phyloP scores from a whole-genome alignment of 2,888 invertebrate genomes.

The Micoletzkya japonica region DNA sequence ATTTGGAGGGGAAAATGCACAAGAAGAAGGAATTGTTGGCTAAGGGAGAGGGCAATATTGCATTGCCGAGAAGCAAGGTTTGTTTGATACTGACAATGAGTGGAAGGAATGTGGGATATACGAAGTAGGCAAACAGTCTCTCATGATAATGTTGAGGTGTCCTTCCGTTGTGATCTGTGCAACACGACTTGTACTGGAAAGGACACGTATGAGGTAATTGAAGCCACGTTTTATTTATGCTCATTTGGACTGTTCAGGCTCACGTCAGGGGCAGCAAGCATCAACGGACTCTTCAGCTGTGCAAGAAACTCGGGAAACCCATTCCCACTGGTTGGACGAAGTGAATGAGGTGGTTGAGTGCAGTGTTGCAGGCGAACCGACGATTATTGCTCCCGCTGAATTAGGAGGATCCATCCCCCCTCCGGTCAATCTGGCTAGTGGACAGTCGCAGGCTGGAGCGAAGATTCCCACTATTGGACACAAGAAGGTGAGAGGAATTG shows the following conservation, averaged over 20 bases:
- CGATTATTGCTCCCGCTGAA: slow-evolving; percentile 72
- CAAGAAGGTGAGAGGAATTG: slow-evolving; percentile 10
- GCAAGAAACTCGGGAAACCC: slow-evolving; percentile 81
- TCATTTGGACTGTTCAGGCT: slow-evolving; percentile 30
- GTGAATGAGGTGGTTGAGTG: too few relatives aligned
- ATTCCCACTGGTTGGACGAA: too few relatives aligned
- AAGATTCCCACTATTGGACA: slow-evolving; percentile 20
- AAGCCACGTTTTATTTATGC: slow-evolving; percentile 68
- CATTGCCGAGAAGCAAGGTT: slow-evolving; percentile 34
- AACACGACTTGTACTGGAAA: slow-evolving; percentile 97
- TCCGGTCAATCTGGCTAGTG: slow-evolving; percentile 2
- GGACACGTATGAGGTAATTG: slow-evolving; percentile 82
- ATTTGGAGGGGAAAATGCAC: slow-evolving; percentile 96
- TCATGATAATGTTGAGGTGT: slow-evolving; percentile 66
- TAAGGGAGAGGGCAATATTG: slow-evolving; percentile 71
- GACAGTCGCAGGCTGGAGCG: slow-evolving; percentile 30
- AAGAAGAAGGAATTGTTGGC: slow-evolving; percentile 89
- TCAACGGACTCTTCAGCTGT: slow-evolving; percentile 91
- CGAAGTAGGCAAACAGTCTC: not conserved
- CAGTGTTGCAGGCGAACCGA: slow-evolving; percentile 74
- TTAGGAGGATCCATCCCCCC: slow-evolving; percentile 30
- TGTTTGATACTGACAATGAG: not conserved
- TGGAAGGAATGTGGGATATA: not conserved
- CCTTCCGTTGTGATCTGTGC: slow-evolving; percentile 91
- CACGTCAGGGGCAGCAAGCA: slow-evolving; percentile 97